Base-by-base conservation (phyloP, 37 sponge, comb jelly and placozoan genomes). In the Halichondria panicea region DNA sequence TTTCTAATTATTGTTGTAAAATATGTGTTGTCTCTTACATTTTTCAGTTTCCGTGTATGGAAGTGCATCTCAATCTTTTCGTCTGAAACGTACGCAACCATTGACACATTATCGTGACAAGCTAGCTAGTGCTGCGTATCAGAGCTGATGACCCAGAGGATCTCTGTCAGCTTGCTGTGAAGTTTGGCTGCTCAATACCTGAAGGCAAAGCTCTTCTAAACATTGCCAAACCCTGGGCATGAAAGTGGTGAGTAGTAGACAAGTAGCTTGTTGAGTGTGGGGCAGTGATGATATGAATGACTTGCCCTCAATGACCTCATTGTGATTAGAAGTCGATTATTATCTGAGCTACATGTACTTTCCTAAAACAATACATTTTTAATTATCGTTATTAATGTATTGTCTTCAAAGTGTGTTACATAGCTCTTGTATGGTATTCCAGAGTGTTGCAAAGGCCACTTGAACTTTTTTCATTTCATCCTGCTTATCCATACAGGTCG, bases 1-100 rank as follows among this genome's bases (percentile, higher is more conserved):
- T 64, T 54, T 52, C 32, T 52, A 35, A 15, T 25, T 21, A 13
- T 8, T 7, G 8, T 7, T 66, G 28, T 63, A 30, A 12, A n/a
- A n/a, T n/a, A 6, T 50, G 6, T 32, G 48, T 71, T 56, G 18
- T 27, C 58, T n/a, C 30, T 27, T 11, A 6, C 9, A 30, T 41
- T 21, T 11, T 80, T 1, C 79, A 94, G 95, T 68, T 96, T 96
- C 58, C 97, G 93, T 80, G 88, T 96, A n/a, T 36, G 97, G 97
- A 35, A 86, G 84, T 78, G 94, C 85, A 19, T 93, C 81, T 63
- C 71, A 79, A 40, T 81, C 83, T 12, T n/a, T n/a, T n/a, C n/a
- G n/a, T n/a, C n/a, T n/a, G n/a, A n/a, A n/a, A n/a, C n/a, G n/a
- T n/a, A n/a, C n/a, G n/a, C n/a, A n/a, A n/a, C n/a, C n/a, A n/a